Evolutionary conservation across 2,888 invertebrate genomes (phyloP).

Genomic region (Stenodema calcarata): DNA sequence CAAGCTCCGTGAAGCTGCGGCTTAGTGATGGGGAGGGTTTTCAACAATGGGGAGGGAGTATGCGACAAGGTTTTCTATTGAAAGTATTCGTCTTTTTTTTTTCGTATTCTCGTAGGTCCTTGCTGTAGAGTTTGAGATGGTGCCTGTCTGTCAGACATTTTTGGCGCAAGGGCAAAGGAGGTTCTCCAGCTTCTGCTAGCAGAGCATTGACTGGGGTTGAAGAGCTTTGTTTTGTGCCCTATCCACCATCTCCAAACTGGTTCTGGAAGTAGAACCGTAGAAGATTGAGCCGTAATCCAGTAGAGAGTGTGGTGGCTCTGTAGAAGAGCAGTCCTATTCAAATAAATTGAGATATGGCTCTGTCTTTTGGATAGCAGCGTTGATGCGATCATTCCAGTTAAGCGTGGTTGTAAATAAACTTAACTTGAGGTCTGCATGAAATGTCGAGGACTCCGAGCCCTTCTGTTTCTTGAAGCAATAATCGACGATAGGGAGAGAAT

Average conservation of each 20-base stretch:
- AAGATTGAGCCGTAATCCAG: not conserved
- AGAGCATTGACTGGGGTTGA: not conserved
- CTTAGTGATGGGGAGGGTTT: not conserved
- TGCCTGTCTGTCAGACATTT: not conserved
- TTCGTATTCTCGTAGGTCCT: not conserved
- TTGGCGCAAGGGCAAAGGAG: not conserved
- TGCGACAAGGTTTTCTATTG: not conserved
- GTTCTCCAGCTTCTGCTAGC: not conserved
- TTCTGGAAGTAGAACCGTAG: not conserved
- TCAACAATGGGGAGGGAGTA: not conserved
- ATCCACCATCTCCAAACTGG: not conserved
- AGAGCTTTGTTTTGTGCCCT: not conserved
- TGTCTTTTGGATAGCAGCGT: not conserved
- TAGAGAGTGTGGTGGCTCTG: not conserved
- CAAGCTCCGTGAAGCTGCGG: not conserved
- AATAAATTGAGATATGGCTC: not conserved
- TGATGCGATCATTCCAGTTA: conserved; percentile 23
- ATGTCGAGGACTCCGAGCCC: not conserved
- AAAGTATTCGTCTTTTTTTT: not conserved
- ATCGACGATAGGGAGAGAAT: not conserved
- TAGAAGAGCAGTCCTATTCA: not conserved
- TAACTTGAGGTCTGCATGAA: not conserved
- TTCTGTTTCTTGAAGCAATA: not conserved
- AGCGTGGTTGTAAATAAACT: not conserved
- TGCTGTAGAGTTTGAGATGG: not conserved